These are phyloP conservation scores for Synergus japonicus DNA, from an alignment of 2,888 invertebrate species.

Conservation along the genomic window DNA sequence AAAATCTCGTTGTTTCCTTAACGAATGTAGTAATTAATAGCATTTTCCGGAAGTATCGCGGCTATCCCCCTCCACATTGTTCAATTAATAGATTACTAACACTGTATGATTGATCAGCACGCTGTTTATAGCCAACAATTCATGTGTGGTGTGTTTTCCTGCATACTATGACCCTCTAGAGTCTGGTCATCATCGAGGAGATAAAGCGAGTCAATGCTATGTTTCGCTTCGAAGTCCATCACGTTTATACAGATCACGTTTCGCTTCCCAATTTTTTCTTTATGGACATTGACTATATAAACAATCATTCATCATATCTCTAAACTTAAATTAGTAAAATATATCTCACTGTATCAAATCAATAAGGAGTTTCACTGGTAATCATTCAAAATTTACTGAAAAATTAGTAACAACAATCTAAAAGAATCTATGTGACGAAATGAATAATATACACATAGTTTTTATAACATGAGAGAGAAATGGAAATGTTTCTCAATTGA, in stretches of 20 bases:
- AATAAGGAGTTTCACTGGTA: too few species aligned
- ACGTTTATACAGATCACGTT: slow-evolving; percentile 18
- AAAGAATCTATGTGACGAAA: too few species aligned
- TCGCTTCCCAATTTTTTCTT: background rate
- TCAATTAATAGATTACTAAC: slow-evolving; percentile 24
- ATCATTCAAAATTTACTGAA: too few species aligned
- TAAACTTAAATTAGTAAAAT: too few species aligned
- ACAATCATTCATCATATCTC: background rate
- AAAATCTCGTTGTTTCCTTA: slow-evolving; percentile 5
- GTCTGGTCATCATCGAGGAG: slow-evolving; percentile 22
- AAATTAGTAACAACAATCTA: too few species aligned
- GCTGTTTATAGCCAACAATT: slow-evolving; percentile 34
- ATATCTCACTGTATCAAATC: too few species aligned
- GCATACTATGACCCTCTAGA: slow-evolving; percentile 28
- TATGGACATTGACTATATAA: background rate
- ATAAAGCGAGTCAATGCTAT: slow-evolving; percentile 29
- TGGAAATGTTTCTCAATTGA: background rate
- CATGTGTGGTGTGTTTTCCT: slow-evolving; percentile 27
- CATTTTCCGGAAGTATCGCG: slow-evolving; percentile 22
- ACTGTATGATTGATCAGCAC: slow-evolving; percentile 23
- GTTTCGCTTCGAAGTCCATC: background rate
- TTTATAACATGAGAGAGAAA: background rate
- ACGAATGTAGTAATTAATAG: slow-evolving; percentile 31
- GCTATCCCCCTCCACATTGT: background rate
- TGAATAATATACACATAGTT: background rate